A percentile compares a stretch with the other conserved stretches of the same genome.
Evolutionary conservation across 2,888 invertebrate genomes (phyloP).

Genomic region (Drosophila seclusa): DNA sequence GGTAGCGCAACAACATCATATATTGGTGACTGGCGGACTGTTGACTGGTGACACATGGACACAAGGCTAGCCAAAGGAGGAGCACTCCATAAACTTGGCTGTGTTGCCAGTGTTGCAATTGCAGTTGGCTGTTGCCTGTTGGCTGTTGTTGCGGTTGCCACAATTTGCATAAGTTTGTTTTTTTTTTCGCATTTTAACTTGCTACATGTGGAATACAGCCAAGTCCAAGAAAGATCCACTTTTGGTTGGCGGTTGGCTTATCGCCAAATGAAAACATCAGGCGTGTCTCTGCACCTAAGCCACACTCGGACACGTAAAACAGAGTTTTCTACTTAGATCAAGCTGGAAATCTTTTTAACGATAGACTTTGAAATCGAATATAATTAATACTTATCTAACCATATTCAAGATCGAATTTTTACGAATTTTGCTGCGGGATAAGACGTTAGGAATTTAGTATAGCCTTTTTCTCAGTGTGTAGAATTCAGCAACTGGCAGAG

Average conservation of each 20-base stretch:
- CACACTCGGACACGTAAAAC: background rate
- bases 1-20: slow-evolving; percentile 69
- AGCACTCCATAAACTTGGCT: slow-evolving; percentile 69
- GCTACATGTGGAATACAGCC: slow-evolving; percentile 57
- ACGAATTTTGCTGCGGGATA: background rate
- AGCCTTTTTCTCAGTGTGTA: background rate
- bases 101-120: slow-evolving; percentile 42
- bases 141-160: slow-evolving; percentile 26
- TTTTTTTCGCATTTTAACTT: slow-evolving; percentile 58
- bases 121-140: slow-evolving; percentile 35
- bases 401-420: background rate
- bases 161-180: slow-evolving; percentile 77
- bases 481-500: background rate
- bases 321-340: background rate
- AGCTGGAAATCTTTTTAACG: background rate
- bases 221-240: slow-evolving; percentile 43
- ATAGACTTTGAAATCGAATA: background rate
- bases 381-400: background rate
- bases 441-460: background rate
- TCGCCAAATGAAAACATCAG: slow-evolving; percentile 75
- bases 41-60: slow-evolving; percentile 79
- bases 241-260: slow-evolving; percentile 27
- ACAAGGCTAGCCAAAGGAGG: slow-evolving; percentile 57
- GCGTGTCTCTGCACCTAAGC: slow-evolving; percentile 17
- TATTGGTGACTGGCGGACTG: slow-evolving; percentile 70